These are phyloP conservation scores for Hephaestus fuliginosus DNA, from an alignment of 2,797 vertebrate genomes.

Conservation along the genomic window DNA sequence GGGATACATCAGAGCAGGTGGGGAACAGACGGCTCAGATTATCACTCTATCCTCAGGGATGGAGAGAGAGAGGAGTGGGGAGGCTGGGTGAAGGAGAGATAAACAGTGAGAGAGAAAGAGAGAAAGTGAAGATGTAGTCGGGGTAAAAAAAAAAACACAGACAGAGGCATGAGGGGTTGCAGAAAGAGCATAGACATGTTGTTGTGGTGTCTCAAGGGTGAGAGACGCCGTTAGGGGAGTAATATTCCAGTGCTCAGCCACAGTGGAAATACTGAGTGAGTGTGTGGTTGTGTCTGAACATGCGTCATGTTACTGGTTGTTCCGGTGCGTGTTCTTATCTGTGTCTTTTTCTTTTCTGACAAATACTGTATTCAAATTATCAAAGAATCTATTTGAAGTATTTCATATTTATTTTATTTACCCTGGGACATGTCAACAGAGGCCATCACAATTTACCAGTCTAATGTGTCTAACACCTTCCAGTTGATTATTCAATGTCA, in stretches of 20 bases:
- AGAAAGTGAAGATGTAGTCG: slow-evolving; percentile 58
- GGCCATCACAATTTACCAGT: not conserved
- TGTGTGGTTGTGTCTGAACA: slow-evolving; percentile 52
- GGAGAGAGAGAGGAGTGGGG: slow-evolving; percentile 51
- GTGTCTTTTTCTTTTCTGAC: slow-evolving; percentile 24
- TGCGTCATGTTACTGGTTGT: slow-evolving; percentile 58
- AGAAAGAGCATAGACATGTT: slow-evolving; percentile 81
- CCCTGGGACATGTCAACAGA: not conserved
- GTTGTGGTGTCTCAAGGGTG: slow-evolving; percentile 73
- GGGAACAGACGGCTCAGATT: slow-evolving; percentile 85
- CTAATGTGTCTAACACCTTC: not conserved
- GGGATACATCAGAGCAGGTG: slow-evolving; percentile 78
- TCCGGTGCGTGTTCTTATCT: slow-evolving; percentile 47
- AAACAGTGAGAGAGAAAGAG: slow-evolving; percentile 51
- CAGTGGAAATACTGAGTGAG: slow-evolving; percentile 75
- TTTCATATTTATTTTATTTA: not conserved
- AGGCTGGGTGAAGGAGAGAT: slow-evolving; percentile 58
- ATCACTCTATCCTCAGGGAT: slow-evolving; percentile 79
- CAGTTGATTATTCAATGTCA: not conserved
- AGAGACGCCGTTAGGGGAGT: slow-evolving; percentile 64
- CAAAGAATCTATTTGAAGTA: not conserved
- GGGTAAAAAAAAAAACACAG: slow-evolving; percentile 47
- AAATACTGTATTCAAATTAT: not conserved
- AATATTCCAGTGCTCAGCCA: slow-evolving; percentile 70
- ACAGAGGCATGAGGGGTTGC: slow-evolving; percentile 5